phyloP scores from a whole-genome alignment of 2,113 vertebrate genomes.

The Leuciscus idus region DNA sequence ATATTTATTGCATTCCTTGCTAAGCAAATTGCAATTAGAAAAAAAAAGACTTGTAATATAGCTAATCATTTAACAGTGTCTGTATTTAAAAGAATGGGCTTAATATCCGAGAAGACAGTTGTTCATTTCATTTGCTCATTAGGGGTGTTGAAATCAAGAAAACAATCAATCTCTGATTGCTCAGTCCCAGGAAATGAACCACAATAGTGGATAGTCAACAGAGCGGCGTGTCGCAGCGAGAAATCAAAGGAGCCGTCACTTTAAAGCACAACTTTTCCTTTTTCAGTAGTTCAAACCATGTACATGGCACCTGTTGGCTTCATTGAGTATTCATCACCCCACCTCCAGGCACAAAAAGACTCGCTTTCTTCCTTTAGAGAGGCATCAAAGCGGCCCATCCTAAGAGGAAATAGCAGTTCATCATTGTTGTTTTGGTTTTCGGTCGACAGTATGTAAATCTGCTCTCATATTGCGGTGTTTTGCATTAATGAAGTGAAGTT shows the following conservation, averaged over 20 bases:
- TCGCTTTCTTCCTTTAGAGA: slow-evolving; percentile 58
- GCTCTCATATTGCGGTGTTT: slow-evolving; percentile 55
- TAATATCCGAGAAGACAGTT: slow-evolving; percentile 26
- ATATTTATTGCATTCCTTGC: slow-evolving; percentile 22
- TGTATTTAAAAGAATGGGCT: slow-evolving; percentile 15
- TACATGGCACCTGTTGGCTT: slow-evolving; percentile 54
- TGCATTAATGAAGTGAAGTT: slow-evolving; percentile 71
- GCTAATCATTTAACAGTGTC: slow-evolving; percentile 31
- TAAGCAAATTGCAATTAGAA: slow-evolving; percentile 31
- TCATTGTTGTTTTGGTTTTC: slow-evolving; percentile 69
- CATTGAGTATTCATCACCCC: slow-evolving; percentile 30
- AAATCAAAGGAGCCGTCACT: slow-evolving; percentile 31
- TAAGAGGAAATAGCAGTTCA: slow-evolving; percentile 59
- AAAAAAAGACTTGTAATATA: neutral
- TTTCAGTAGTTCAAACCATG: slow-evolving; percentile 60
- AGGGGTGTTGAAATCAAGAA: slow-evolving; percentile 24
- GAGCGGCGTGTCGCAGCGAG: neutral
- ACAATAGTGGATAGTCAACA: slow-evolving; percentile 21
- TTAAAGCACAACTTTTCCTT: slow-evolving; percentile 51
- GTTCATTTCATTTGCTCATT: slow-evolving; percentile 17
- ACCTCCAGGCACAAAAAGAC: neutral
- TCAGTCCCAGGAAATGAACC: slow-evolving; percentile 3
- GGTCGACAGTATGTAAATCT: slow-evolving; percentile 67
- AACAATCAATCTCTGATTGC: slow-evolving; percentile 21
- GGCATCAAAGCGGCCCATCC: slow-evolving; percentile 63